Base-by-base conservation (phyloP, 2,888 invertebrate genomes). In the Drosophila cognata region DNA sequence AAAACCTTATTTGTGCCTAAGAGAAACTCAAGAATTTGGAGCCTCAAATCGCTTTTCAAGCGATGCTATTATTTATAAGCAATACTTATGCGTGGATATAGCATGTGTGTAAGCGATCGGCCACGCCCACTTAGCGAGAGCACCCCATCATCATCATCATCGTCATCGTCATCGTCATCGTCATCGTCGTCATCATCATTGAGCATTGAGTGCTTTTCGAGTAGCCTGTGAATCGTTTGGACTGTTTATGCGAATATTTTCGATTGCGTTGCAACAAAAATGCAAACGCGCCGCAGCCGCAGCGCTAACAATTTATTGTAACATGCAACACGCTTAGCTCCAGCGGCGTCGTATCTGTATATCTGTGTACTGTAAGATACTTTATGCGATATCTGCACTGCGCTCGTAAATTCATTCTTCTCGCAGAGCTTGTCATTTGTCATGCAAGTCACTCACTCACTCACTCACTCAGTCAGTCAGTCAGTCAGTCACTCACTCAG, bases 301-400 rank as follows among this genome's bases (percentile, higher is more conserved):
- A 28, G 56, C 66, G 64, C 69, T 62, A 52, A 71, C 57, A 72
- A 73, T 72, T 75, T 80, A 76, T 72, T 72, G 57, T 66, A 71
- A 64, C 77, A 77, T 81, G 74, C 71, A 81, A 81, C 79, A 62
- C 68, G 77, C 69, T 57, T 33, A 48, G 55, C 36, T 36, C 43
- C 43, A 52, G 58, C 55, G 64, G 62, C 60, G 60, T 52, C 65
- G 62, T 67, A 77, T 82, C 84, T 86, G 74, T 73, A 1, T 31
- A n/a, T 53, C n/a, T 33, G 41, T 65, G 62, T 71, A 82, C 88
- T 87, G 74, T 74, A 57, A 71, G 89, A 78, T 89, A 84, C 88
- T 89, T 89, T 89, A 82, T 84, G 84, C 89, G 84, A 74, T 80
- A 85, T 87, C 85, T 85, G 85, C 85, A 85, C 63, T 88, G 75